phyloP scores from a whole-genome alignment of 2,797 vertebrate genomes.

The Poecilia wingei region DNA sequence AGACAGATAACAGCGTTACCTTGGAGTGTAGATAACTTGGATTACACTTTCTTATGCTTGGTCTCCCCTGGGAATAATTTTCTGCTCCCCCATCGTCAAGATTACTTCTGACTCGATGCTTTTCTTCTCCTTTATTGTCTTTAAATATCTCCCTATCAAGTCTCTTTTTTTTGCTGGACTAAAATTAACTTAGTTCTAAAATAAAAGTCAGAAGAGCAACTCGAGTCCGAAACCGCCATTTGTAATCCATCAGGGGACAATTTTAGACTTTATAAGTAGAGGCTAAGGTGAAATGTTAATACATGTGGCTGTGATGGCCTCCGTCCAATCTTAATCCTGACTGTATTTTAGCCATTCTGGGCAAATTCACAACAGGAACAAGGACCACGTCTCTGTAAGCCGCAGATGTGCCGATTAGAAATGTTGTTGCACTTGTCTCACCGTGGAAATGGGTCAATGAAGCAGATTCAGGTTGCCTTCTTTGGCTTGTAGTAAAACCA shows the following conservation, averaged over 20 bases:
- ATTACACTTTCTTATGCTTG: slow-evolving; percentile 49
- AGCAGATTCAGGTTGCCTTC: slow-evolving; percentile 1
- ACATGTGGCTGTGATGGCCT: background rate
- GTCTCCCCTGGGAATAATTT: slow-evolving; percentile 47
- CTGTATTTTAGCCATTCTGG: background rate
- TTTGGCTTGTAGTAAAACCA: background rate
- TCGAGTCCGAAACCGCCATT: slow-evolving; percentile 38
- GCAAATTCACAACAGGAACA: slow-evolving; percentile 19
- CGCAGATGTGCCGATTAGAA: slow-evolving; percentile 9
- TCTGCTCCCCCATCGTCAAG: slow-evolving; percentile 42
- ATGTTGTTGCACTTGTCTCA: slow-evolving; percentile 31
- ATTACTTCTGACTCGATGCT: slow-evolving; percentile 39
- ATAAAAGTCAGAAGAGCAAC: slow-evolving; percentile 44
- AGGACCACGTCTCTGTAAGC: background rate
- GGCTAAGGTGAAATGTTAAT: slow-evolving; percentile 15
- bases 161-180: slow-evolving; percentile 8
- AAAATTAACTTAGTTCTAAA: slow-evolving; percentile 46
- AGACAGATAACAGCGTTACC: slow-evolving; percentile 72
- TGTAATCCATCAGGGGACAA: slow-evolving; percentile 30
- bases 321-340: background rate
- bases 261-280: slow-evolving; percentile 20
- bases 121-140: slow-evolving; percentile 41
- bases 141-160: slow-evolving; percentile 29
- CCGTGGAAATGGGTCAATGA: background rate
- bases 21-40: slow-evolving; percentile 70